Evolutionary conservation across 2,113 vertebrate species (phyloP).

Genomic region (Eptesicus fuscus): DNA sequence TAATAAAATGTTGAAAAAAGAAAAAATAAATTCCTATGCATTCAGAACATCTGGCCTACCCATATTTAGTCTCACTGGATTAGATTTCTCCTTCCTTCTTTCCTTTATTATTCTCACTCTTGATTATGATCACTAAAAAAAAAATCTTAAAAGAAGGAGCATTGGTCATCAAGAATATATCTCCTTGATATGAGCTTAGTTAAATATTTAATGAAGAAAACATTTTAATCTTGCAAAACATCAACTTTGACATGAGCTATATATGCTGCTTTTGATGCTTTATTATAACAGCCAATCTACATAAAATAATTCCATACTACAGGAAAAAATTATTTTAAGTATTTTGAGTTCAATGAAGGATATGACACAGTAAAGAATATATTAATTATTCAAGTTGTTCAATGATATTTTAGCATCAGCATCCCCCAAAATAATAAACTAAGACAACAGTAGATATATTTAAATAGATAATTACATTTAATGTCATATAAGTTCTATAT

Average conservation of each 20-base stretch:
- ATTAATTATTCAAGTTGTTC: constrained; percentile 2
- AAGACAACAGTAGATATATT: not conserved
- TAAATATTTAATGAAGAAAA: not conserved
- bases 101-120: not conserved
- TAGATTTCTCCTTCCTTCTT: not conserved
- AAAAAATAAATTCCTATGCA: not conserved
- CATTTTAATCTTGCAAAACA: not conserved
- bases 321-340: not conserved
- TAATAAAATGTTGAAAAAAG: not conserved
- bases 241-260: not conserved
- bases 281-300: not conserved
- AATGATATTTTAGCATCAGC: not conserved
- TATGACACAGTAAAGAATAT: not conserved
- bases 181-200: not conserved
- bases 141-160: not conserved
- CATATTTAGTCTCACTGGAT: not conserved
- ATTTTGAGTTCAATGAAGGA: not conserved
- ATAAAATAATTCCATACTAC: not conserved
- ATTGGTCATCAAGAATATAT: not conserved
- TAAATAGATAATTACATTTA: constrained; percentile 24
- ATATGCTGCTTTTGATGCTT: not conserved
- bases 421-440: not conserved
- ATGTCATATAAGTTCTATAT: constrained; percentile 11
- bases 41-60: not conserved
- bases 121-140: not conserved